These are phyloP conservation scores for Oncorhynchus clarkii DNA, from an alignment of 2,113 vertebrate genomes.

Conservation along the genomic window DNA sequence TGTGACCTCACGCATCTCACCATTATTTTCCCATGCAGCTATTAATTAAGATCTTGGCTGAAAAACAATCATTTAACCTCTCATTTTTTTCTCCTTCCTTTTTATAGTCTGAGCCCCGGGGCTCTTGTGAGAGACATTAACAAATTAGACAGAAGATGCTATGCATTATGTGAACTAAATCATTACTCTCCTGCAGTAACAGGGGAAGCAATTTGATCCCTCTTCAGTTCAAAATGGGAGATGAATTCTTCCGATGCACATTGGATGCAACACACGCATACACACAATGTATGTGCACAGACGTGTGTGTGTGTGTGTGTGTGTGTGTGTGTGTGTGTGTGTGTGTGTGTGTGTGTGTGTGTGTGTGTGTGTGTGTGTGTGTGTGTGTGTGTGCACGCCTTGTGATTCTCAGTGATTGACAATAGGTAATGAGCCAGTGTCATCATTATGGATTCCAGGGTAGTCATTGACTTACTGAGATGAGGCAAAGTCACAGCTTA, in stretches of 20 bases:
- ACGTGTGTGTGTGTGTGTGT: background rate
- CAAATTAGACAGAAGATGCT: constrained; percentile 57
- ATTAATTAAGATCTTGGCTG: constrained; percentile 62
- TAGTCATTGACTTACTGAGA: no score
- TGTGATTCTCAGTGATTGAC: no score
- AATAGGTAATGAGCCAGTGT: no score
- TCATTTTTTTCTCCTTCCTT: constrained; percentile 39
- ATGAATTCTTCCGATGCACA: constrained; percentile 24
- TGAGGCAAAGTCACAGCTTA: no score
- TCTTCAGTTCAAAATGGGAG: constrained; percentile 35
- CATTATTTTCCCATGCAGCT: constrained; percentile 42
- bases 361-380: no score
- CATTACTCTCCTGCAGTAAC: constrained; percentile 31
- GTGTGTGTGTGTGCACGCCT: no score
- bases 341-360: no score
- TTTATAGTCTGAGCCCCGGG: constrained; percentile 43
- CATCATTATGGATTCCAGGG: no score
- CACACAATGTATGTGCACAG: background rate
- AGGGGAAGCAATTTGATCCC: background rate
- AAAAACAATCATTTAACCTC: constrained; percentile 51
- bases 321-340: no score
- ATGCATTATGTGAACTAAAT: constrained; percentile 47
- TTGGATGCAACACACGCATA: constrained; percentile 2
- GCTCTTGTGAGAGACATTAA: constrained; percentile 49
- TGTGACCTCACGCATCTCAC: constrained; percentile 45